A percentile compares a stretch with the other conserved stretches of the same genome.
Evolutionary conservation across 2,113 vertebrate genomes (phyloP).

Genomic region (Ceyx margarethae): DNA sequence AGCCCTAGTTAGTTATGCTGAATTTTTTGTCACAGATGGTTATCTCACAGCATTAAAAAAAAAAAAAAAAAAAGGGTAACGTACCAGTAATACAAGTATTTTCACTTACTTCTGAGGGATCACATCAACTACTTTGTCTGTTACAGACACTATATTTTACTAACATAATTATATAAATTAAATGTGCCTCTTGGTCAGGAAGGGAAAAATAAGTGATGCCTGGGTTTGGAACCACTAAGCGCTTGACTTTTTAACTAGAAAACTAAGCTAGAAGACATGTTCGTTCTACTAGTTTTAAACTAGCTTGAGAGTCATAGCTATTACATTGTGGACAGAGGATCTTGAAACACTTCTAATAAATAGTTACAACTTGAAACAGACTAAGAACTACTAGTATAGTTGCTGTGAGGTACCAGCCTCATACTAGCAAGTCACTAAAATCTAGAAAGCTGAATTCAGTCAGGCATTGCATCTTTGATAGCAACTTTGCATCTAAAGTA

Average conservation of each 20-base stretch:
- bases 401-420: not conserved
- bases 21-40: not conserved
- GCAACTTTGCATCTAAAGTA: not conserved
- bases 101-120: not conserved
- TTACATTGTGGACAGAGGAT: not conserved
- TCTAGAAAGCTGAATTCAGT: not conserved
- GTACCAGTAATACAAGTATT: not conserved
- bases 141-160: not conserved
- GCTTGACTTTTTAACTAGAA: not conserved
- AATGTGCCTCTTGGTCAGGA: not conserved
- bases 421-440: not conserved
- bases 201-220: not conserved
- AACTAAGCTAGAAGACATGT: not conserved
- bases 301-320: not conserved
- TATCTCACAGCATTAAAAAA: not conserved
- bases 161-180: not conserved
- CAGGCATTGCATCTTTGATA: not conserved
- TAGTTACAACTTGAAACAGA: not conserved
- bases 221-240: not conserved
- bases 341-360: not conserved
- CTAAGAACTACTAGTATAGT: not conserved
- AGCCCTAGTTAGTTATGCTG: not conserved
- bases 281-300: not conserved
- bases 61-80: too few species aligned
- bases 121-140: not conserved